A percentile compares a stretch with the other conserved stretches of the same genome.
These are phyloP conservation scores for Clupea harengus DNA, from an alignment of 2,113 vertebrate species.

Conservation along the genomic window DNA sequence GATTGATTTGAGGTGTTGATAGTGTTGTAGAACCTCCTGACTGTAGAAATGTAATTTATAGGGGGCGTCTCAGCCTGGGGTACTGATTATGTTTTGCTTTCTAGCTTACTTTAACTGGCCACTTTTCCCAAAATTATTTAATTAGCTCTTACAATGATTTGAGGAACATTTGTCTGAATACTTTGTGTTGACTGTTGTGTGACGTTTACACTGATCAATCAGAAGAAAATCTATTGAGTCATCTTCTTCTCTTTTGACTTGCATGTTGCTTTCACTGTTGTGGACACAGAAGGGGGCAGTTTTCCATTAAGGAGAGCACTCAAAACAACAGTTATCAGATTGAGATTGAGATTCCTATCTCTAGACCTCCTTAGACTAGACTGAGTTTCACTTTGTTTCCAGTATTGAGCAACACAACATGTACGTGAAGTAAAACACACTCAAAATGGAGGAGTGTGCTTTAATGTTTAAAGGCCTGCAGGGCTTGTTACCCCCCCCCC, in stretches of 20 bases:
- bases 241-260: not conserved
- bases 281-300: not conserved
- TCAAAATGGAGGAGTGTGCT: not conserved
- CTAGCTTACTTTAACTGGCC: too few relatives aligned
- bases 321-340: not conserved
- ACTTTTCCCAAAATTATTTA: too few relatives aligned
- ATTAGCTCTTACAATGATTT: not conserved
- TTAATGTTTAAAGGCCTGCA: not conserved
- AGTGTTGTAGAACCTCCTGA: too few relatives aligned
- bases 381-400: not conserved
- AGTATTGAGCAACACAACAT: not conserved
- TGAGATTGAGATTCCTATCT: conserved; percentile 1
- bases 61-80: too few relatives aligned
- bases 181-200: not conserved
- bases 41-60: too few relatives aligned
- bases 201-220: not conserved
- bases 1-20: too few relatives aligned
- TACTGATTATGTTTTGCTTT: too few relatives aligned
- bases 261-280: not conserved
- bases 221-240: not conserved
- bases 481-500: not conserved
- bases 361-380: not conserved
- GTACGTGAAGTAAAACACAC: not conserved
- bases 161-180: not conserved
- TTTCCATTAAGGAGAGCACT: not conserved